Conservation (phyloP, 2,113 vertebrate species). For the Strix aluco region DNA sequence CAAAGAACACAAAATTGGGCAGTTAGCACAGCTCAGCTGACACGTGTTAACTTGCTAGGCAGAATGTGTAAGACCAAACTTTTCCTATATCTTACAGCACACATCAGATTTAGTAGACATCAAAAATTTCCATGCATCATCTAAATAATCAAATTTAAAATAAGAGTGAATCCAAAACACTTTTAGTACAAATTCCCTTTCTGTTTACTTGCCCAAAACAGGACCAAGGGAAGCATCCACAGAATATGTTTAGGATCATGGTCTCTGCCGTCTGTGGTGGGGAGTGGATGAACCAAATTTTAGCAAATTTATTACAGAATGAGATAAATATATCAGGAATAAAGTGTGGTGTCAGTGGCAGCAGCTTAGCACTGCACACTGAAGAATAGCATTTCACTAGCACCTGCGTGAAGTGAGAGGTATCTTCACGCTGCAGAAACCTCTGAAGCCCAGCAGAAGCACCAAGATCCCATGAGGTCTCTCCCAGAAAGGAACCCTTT, state of each 20-base stretch:
- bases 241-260: neutral
- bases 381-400: neutral
- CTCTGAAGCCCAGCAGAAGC: neutral
- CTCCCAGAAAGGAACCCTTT: neutral
- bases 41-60: conserved; percentile 44
- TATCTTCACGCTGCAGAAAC: neutral
- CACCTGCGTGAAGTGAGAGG: neutral
- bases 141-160: neutral
- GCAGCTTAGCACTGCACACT: neutral
- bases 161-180: neutral
- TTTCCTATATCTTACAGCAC: neutral
- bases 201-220: neutral
- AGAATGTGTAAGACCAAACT: neutral
- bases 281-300: neutral
- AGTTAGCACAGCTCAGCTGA: conserved; percentile 40
- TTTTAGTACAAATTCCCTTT: neutral
- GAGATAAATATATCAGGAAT: neutral
- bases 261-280: neutral
- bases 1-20: conserved; percentile 58
- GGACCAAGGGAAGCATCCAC: neutral
- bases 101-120: neutral
- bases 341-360: neutral
- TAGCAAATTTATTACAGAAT: neutral
- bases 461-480: neutral
- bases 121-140: neutral